Evolutionary conservation across 2,888 invertebrate species (phyloP), one percentile per base, ranked within the genome.

Genomic region (Andrena dorsata): DNA sequence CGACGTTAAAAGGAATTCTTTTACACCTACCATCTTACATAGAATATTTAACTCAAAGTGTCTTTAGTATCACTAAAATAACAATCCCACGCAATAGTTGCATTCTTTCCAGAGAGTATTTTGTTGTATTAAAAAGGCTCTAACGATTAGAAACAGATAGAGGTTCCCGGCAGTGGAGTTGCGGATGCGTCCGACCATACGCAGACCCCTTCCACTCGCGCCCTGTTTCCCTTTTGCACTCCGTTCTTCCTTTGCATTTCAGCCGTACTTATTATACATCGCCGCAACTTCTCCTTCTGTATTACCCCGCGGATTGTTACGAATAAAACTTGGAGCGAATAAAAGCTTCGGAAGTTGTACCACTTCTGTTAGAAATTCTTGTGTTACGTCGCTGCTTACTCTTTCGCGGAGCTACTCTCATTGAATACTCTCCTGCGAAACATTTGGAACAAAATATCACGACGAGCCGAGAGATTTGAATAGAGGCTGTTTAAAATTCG

Each of bases 171-270:
- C 41, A 16, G 41, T 41, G 41, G 41, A 16, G 61, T 8, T 20
- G 8, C 23, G 26, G 23, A 23, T 53, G 2, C n/a, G 71, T 71
- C 76, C 47, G 71, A 71, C 53, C 53, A 63, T 56, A 41, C 20
- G 71, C 71, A 7, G 4, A n/a, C 53, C 16, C 16, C 7, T 63
- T 28, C 53, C 23, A 76, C 76, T 76, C 63, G 23, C 23, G 20
- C 16, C 5, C 28, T 13, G 35, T 63, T 53, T 35, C 13, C 26
- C 20, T 32, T 32, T 7, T 13, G 13, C 26, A 56, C 26, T 20
- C 56, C 23, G 10, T 10, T 56, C 56, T 32, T 32, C 16, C 23
- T 30, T 32, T 20, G 13, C 32, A 16, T 20, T 35, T 16, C 65
- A 23, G 7, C 32, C 20, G 16, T 3, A 30, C 72, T 35, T 28